These are phyloP conservation scores for Brenthis hecate DNA, from an alignment of 2,888 invertebrate species.

Conservation along the genomic window DNA sequence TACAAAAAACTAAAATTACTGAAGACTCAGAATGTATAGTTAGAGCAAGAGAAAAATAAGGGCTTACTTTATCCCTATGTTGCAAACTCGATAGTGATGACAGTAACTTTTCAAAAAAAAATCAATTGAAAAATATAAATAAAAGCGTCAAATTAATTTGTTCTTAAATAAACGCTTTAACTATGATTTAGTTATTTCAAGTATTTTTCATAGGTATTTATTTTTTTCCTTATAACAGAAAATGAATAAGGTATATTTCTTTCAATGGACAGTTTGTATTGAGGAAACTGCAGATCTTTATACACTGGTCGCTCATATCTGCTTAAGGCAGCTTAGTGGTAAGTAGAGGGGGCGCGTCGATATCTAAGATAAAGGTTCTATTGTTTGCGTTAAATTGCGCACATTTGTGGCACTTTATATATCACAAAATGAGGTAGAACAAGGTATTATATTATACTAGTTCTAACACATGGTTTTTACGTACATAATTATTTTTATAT, in stretches of 20 bases:
- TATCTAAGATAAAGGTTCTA: constrained; percentile 37
- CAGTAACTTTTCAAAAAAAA: no score
- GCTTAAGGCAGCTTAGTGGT: constrained; percentile 41
- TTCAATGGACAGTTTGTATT: constrained; percentile 1
- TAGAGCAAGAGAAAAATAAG: no score
- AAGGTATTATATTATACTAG: neutral
- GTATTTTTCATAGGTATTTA: no score
- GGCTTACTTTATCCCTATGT: no score
- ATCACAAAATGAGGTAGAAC: constrained; percentile 9
- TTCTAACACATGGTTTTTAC: neutral
- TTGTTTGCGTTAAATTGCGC: constrained; percentile 42
- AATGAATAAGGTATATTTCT: neutral
- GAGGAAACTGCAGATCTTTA: constrained; percentile 24
- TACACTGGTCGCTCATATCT: constrained; percentile 39
- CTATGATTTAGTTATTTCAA: no score
- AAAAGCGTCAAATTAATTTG: no score
- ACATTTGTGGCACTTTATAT: constrained; percentile 18
- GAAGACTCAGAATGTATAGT: no score
- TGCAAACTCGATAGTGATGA: no score
- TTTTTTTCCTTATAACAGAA: neutral
- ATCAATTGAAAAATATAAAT: no score
- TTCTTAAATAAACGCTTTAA: no score
- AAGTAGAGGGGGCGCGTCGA: constrained; percentile 37
- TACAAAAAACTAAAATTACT: no score
- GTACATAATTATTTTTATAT: neutral